Conservation (phyloP, 2,797 vertebrate species). For the Mallotus villosus region DNA sequence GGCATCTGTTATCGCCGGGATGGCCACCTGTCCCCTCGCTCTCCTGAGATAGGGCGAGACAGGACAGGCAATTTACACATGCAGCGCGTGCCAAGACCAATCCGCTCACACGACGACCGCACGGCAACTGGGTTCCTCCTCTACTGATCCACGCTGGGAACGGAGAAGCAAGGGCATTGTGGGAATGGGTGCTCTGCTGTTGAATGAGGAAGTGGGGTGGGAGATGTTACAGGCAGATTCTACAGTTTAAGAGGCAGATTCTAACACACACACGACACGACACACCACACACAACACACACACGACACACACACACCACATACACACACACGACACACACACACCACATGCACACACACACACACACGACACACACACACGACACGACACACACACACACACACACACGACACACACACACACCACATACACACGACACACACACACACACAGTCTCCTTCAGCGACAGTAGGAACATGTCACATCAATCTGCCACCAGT, state of each 20-base stretch:
- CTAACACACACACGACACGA: slow-evolving; percentile 4
- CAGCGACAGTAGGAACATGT: slow-evolving; percentile 67
- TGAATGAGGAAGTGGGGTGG: background rate
- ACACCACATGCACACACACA: no score
- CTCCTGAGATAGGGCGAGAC: slow-evolving; percentile 45
- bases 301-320: no score
- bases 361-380: slow-evolving; percentile 17
- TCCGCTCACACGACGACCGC: background rate
- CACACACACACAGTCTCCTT: slow-evolving; percentile 38
- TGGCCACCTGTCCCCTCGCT: slow-evolving; percentile 54
- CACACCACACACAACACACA: background rate
- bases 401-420: slow-evolving; percentile 11
- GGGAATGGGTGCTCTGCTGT: no score
- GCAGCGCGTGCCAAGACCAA: slow-evolving; percentile 32
- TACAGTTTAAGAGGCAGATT: background rate
- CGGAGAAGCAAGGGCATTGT: no score
- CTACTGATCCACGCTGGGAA: no score
- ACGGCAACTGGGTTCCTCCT: background rate
- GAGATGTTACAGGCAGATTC: background rate
- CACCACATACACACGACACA: background rate
- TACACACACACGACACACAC: background rate
- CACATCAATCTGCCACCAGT: slow-evolving; percentile 73
- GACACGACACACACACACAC: slow-evolving; percentile 12
- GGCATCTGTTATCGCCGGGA: slow-evolving; percentile 57
- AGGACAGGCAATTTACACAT: slow-evolving; percentile 56